Evolutionary conservation across 2,797 vertebrate genomes (phyloP).

Genomic region (Babyrousa celebensis): DNA sequence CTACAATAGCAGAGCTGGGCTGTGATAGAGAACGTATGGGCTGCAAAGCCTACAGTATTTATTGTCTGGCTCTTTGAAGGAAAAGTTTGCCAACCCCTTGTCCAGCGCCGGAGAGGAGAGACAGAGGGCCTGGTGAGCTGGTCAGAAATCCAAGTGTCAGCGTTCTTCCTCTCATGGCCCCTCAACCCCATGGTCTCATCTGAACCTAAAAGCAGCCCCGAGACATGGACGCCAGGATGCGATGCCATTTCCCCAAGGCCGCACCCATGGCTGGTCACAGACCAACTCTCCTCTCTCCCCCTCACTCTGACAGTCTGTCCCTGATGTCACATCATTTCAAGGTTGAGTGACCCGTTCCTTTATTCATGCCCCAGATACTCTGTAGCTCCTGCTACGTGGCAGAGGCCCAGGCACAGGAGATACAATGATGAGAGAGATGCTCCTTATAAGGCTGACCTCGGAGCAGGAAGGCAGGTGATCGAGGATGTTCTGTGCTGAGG

Average conservation of each 20-base stretch:
- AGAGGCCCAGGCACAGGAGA: background rate
- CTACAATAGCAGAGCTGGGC: background rate
- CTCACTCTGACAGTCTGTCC: background rate
- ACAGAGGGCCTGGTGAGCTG: background rate
- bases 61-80: background rate
- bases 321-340: background rate
- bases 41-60: slow-evolving; percentile 47
- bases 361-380: background rate
- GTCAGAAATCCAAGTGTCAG: background rate
- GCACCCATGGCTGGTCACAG: background rate
- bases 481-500: background rate
- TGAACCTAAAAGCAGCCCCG: background rate
- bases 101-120: background rate
- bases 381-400: background rate
- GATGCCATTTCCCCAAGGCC: background rate
- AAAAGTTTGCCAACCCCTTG: background rate
- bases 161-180: background rate
- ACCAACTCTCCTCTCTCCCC: background rate
- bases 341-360: background rate
- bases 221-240: background rate
- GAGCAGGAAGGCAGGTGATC: background rate
- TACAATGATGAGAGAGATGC: background rate
- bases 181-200: background rate
- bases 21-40: background rate
- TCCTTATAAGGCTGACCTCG: background rate